These are phyloP conservation scores for Gavialis gangeticus DNA, from an alignment of 2,113 vertebrate genomes.

Conservation along the genomic window DNA sequence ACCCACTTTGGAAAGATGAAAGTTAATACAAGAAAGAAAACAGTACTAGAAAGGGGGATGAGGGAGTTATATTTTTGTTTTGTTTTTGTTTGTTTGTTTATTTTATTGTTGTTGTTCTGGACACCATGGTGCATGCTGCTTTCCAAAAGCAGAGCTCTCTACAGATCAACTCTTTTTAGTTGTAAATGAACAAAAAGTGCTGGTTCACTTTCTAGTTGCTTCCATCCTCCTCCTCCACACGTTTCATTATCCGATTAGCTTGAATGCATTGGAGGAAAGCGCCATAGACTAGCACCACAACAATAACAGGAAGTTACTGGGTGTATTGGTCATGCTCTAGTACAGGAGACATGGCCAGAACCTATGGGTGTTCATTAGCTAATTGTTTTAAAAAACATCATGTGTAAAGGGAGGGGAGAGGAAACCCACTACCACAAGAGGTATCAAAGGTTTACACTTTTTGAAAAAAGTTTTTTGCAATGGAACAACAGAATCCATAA, in stretches of 20 bases:
- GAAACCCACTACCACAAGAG: background rate
- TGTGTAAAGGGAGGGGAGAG: background rate
- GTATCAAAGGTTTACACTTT: conserved; percentile 53
- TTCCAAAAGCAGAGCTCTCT: conserved; percentile 40
- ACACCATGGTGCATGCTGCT: conserved; percentile 72
- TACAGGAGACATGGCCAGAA: background rate
- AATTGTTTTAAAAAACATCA: background rate
- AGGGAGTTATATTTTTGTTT: too few relatives aligned
- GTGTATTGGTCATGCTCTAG: background rate
- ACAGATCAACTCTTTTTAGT: background rate
- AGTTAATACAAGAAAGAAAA: background rate
- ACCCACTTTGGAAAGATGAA: conserved; percentile 86
- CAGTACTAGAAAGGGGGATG: background rate
- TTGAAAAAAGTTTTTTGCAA: conserved; percentile 54
- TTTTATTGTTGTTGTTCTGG: conserved; percentile 27
- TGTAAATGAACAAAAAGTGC: conserved; percentile 87
- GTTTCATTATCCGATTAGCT: background rate
- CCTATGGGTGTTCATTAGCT: conserved; percentile 27
- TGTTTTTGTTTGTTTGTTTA: background rate
- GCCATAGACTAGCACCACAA: conserved; percentile 67
- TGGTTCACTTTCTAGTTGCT: conserved; percentile 91
- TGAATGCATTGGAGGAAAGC: conserved; percentile 56
- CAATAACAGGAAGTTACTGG: conserved; percentile 1
- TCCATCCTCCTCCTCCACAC: conserved; percentile 33
- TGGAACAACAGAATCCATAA: conserved; percentile 53